A percentile compares a stretch with the other conserved stretches of the same genome.
phyloP scores from a whole-genome alignment of 2,888 invertebrate species.

The Drosophila lacicola region DNA sequence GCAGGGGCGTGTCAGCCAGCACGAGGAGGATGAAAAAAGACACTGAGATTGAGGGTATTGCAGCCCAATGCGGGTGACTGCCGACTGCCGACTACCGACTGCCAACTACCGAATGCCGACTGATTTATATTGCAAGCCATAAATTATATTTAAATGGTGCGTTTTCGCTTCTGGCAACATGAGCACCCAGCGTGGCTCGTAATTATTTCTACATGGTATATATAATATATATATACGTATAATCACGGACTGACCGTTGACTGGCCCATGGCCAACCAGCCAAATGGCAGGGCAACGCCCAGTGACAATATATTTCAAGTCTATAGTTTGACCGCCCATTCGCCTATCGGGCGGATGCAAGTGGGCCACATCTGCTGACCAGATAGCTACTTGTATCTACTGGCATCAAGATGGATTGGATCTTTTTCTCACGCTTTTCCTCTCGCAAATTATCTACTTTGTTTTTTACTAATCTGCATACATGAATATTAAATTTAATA shows the following conservation, averaged over 20 bases:
- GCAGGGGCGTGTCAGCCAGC: slow-evolving; percentile 56
- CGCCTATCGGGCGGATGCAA: slow-evolving; percentile 34
- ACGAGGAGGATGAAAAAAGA: slow-evolving; percentile 2
- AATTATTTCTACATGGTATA: slow-evolving; percentile 61
- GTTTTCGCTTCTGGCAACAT: slow-evolving; percentile 40
- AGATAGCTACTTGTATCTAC: slow-evolving; percentile 10
- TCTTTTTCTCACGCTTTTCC: neutral
- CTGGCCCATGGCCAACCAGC: slow-evolving; percentile 29
- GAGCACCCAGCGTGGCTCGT: slow-evolving; percentile 32
- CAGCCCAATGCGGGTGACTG: slow-evolving; percentile 48
- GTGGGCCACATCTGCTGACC: slow-evolving; percentile 23
- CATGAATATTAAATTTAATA: slow-evolving; percentile 8
- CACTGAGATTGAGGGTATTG: slow-evolving; percentile 60
- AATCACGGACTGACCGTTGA: slow-evolving; percentile 30
- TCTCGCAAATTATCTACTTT: neutral
- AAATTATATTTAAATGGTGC: slow-evolving; percentile 74
- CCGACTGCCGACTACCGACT: neutral
- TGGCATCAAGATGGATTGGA: slow-evolving; percentile 2
- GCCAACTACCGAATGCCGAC: slow-evolving; percentile 20
- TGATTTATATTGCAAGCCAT: slow-evolving; percentile 68
- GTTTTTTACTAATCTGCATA: neutral
- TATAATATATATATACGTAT: slow-evolving; percentile 18
- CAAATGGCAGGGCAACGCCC: slow-evolving; percentile 56
- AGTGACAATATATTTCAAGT: slow-evolving; percentile 60
- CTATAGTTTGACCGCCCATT: slow-evolving; percentile 41